Evolutionary conservation across 2,888 invertebrate species (phyloP), one percentile per base, ranked within the genome.

Genomic region (Cristatella mucedo): DNA sequence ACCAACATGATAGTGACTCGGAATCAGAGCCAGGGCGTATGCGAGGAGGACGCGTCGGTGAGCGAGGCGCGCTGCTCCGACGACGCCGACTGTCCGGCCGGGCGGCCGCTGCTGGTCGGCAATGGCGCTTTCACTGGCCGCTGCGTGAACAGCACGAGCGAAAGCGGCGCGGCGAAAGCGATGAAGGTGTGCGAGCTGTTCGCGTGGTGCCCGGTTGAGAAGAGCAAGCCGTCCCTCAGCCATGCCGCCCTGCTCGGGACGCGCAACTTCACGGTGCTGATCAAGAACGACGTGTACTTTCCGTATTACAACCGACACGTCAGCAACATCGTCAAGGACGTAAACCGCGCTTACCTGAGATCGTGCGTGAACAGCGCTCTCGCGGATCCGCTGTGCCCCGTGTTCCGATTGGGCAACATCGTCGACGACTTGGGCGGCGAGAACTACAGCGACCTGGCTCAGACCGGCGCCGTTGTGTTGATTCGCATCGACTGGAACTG

Each of bases 181-280:
- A n/a, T 42, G 4, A 31, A 46, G 21, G 41, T 43, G 2, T 47
- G 47, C 40, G 53, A 62, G 47, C 48, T 63, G 20, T 22, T 44
- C 11, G 68, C 68, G 4, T 71, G 70, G 70, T 71, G 70, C 52
- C 69, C 68, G 1, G 59, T 67, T 15, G 70, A 70, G 51, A 45
- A 52, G 29, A 64, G 64, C 41, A 41, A 24, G 9, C 30, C 38
- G n/a, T 41, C 45, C 11, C 48, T 49, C 16, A 37, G 45, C 15
- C 38, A 46, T 16, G 48, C 59, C 11, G 49, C 54, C 4, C 38
- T 60, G 19, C 36, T 42, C 29, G 50, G 41, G 20, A 50, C 59
- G 2, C 44, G 52, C 43, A 44, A 9, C 13, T 40, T 22, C 21
- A 40, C 36, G 22, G 40, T 40, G 7, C n/a, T 33, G 13, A 20